phyloP scores from a whole-genome alignment of 2,888 invertebrate species.

The Cremastinae sp. region DNA sequence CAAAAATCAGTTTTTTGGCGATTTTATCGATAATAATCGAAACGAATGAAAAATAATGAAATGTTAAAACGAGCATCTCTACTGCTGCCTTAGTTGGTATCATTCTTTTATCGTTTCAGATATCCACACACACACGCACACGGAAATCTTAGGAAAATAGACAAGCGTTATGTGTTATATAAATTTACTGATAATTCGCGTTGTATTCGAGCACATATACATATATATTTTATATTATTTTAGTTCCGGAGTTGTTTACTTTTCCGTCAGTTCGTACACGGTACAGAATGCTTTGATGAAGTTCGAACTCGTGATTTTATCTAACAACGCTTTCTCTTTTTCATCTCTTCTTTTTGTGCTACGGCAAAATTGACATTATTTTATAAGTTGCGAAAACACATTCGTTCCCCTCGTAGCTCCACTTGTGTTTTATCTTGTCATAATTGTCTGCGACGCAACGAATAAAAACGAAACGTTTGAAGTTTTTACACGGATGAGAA shows the following conservation, averaged over 20 bases:
- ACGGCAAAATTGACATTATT: constrained; percentile 72
- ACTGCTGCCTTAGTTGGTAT: constrained; percentile 42
- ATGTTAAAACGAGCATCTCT: constrained; percentile 27
- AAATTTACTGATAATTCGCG: constrained; percentile 71
- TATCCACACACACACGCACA: constrained; percentile 33
- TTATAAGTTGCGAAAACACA: constrained; percentile 64
- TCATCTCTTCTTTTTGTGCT: constrained; percentile 50
- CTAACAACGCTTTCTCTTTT: constrained; percentile 49
- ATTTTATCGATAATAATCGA: constrained; percentile 9
- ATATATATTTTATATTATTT: constrained; percentile 69
- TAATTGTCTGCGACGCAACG: constrained; percentile 62
- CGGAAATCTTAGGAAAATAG: constrained; percentile 71
- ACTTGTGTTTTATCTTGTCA: constrained; percentile 36
- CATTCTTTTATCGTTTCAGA: constrained; percentile 37
- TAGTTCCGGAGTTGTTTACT: constrained; percentile 59
- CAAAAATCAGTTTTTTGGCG: constrained; percentile 20
- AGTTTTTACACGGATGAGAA: constrained; percentile 8
- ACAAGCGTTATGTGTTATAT: constrained; percentile 71
- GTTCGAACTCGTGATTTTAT: constrained; percentile 45
- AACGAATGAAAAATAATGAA: constrained; percentile 2
- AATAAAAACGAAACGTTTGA: constrained; percentile 33
- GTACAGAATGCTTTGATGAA: constrained; percentile 41
- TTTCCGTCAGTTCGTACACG: constrained; percentile 45
- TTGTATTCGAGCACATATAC: constrained; percentile 72
- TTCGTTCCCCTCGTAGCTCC: constrained; percentile 62